Percentiles rank a stretch among this genome's conserved stretches.
These are phyloP conservation scores for Ispidina picta DNA, from an alignment of 2,797 vertebrate genomes.

Conservation along the genomic window DNA sequence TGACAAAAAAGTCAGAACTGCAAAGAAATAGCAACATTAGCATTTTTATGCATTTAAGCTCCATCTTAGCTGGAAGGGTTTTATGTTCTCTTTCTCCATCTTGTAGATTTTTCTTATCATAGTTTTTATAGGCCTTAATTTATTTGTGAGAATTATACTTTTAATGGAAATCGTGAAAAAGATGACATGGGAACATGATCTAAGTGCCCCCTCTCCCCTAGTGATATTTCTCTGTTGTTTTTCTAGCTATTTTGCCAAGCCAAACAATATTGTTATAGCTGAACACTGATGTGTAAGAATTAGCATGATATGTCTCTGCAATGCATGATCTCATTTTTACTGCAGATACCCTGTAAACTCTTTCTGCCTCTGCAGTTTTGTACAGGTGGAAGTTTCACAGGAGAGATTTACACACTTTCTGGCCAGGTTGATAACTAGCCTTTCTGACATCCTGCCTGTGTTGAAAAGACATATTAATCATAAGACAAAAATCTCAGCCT, in stretches of 20 bases:
- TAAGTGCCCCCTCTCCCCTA: conserved; percentile 63
- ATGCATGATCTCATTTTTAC: conserved; percentile 28
- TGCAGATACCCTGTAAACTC: background rate
- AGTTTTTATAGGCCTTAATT: conserved; percentile 73
- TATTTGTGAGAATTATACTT: conserved; percentile 71
- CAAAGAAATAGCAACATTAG: background rate
- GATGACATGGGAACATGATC: conserved; percentile 74
- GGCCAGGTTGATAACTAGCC: background rate
- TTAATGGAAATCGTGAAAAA: conserved; percentile 76
- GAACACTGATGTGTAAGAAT: conserved; percentile 73
- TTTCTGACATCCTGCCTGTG: conserved; percentile 8
- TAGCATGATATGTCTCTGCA: conserved; percentile 53
- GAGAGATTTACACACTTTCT: conserved; percentile 29
- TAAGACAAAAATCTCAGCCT: conserved; percentile 28
- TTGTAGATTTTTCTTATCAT: conserved; percentile 47
- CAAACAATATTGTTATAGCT: conserved; percentile 74
- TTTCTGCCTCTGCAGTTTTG: background rate
- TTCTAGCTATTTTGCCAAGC: conserved; percentile 76
- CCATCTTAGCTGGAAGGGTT: background rate
- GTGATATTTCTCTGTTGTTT: conserved; percentile 73
- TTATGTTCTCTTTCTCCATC: background rate
- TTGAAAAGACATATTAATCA: conserved; percentile 23
- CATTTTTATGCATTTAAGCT: background rate
- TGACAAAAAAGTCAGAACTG: background rate
- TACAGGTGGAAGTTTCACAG: background rate